These are phyloP conservation scores for Cephalopterus ornatus DNA, from an alignment of 2,113 vertebrate genomes.

Conservation along the genomic window DNA sequence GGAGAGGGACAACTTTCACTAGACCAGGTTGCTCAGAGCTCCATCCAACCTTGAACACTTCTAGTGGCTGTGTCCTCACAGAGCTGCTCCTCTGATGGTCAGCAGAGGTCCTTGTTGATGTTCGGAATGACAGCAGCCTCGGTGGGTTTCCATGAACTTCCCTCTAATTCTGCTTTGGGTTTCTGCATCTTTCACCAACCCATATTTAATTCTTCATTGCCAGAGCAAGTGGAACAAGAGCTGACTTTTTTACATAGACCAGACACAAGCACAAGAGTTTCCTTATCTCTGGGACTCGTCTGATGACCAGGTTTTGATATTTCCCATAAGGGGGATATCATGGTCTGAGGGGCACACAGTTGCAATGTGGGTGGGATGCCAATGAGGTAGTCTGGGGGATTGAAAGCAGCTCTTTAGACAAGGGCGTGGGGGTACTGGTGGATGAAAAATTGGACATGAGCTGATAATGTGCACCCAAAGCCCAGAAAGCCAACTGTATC, in stretches of 20 bases:
- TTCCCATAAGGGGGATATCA: neutral
- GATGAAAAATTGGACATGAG: neutral
- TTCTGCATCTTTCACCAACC: neutral
- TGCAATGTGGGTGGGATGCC: neutral
- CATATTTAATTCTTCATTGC: neutral
- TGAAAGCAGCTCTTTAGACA: neutral
- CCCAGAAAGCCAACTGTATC: neutral
- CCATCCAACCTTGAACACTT: neutral
- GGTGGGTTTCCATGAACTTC: neutral
- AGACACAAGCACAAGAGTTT: neutral
- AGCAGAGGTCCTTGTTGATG: neutral
- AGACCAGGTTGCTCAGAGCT: neutral
- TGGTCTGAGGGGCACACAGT: neutral
- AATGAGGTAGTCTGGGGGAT: neutral
- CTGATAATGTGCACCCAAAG: neutral
- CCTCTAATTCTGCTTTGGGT: neutral
- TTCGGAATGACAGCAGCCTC: neutral
- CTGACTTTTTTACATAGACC: neutral
- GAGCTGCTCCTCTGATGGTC: neutral
- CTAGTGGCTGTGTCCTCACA: neutral
- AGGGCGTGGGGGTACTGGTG: neutral
- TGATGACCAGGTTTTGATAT: neutral
- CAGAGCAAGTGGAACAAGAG: neutral
- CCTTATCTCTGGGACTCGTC: neutral
- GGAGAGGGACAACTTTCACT: neutral